These are phyloP conservation scores for Pluvianellus socialis DNA, from an alignment of 2,113 vertebrate genomes.

Conservation along the genomic window DNA sequence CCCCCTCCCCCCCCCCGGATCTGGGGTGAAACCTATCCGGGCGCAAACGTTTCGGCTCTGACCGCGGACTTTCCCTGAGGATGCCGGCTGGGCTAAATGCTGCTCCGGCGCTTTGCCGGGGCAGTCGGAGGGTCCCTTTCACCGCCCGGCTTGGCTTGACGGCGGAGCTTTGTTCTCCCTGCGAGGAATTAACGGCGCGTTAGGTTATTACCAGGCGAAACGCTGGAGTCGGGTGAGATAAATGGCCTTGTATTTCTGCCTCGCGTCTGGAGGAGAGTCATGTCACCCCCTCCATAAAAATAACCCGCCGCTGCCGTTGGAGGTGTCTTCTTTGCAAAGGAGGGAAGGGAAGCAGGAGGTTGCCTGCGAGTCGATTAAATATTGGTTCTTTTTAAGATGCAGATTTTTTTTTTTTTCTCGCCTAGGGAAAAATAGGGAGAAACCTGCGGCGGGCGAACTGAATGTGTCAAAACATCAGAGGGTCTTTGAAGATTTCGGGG, in stretches of 20 bases:
- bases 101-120: not conserved
- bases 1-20: no score
- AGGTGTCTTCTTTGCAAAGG: not conserved
- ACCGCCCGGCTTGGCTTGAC: not conserved
- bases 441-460: not conserved
- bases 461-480: conserved; percentile 36
- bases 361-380: not conserved
- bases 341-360: not conserved
- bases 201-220: not conserved
- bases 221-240: not conserved
- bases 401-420: not conserved
- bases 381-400: not conserved
- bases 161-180: conserved; percentile 50
- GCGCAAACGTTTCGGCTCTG: not conserved
- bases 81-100: not conserved
- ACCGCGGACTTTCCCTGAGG: not conserved
- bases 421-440: not conserved
- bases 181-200: not conserved
- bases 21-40: not conserved
- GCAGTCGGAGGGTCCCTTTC: not conserved
- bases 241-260: not conserved
- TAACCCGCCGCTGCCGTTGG: not conserved
- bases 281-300: not conserved
- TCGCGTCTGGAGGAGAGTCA: not conserved
- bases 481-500: not conserved